phyloP scores from a whole-genome alignment of 2,888 invertebrate genomes.

The Kryphioiulus occultus region DNA sequence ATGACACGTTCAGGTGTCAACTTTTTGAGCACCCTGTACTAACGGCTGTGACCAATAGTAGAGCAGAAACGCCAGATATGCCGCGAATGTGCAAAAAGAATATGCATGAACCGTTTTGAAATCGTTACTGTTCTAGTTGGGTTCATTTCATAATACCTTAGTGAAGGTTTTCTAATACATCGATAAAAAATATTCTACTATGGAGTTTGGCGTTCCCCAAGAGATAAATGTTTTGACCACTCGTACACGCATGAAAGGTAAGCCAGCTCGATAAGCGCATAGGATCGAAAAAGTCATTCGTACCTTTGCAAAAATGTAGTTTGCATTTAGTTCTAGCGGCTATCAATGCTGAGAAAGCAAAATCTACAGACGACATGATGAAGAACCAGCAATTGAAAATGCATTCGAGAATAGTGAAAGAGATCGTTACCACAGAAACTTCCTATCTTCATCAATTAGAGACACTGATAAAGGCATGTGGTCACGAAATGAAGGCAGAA shows the following conservation, averaged over 20 bases:
- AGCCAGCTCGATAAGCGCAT: not conserved
- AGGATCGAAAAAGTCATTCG: not conserved
- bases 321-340: not conserved
- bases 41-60: not conserved
- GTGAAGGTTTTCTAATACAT: not conserved
- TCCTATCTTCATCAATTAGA: slow-evolving; percentile 24
- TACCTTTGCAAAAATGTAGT: not conserved
- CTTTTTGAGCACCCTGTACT: not conserved
- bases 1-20: not conserved
- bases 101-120: not conserved
- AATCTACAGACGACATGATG: not conserved
- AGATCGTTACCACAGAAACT: not conserved
- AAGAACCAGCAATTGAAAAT: slow-evolving; percentile 30
- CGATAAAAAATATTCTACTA: not conserved
- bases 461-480: not conserved
- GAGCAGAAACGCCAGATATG: no score
- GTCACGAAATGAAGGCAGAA: not conserved
- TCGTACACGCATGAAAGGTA: slow-evolving; percentile 37
- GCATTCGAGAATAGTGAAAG: slow-evolving; percentile 10
- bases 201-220: not conserved
- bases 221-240: slow-evolving; percentile 39
- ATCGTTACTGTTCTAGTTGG: not conserved
- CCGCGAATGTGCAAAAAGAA: not conserved
- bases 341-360: slow-evolving; percentile 21
- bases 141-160: not conserved